These are phyloP conservation scores for Blennius ocellaris DNA, from an alignment of 2,113 vertebrate species.

Conservation along the genomic window DNA sequence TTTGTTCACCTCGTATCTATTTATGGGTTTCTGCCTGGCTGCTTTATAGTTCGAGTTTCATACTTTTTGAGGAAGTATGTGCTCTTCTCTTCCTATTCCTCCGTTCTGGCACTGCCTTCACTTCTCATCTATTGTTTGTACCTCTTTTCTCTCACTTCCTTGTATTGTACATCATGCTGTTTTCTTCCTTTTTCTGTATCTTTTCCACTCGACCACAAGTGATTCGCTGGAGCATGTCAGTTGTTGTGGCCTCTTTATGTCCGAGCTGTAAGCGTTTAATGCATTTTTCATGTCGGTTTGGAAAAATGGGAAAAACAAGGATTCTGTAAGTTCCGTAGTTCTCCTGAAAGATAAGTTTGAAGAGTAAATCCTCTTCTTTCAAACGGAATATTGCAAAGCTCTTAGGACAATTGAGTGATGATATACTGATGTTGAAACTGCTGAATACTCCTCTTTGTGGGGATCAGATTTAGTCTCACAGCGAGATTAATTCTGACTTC, in stretches of 20 bases:
- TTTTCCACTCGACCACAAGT: background rate
- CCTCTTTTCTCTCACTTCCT: conserved; percentile 23
- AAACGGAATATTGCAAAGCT: background rate
- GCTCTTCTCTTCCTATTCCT: conserved; percentile 17
- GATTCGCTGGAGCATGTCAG: background rate
- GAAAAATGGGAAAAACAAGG: background rate
- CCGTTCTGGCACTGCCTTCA: conserved; percentile 5
- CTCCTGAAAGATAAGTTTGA: background rate
- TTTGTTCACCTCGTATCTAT: conserved; percentile 1
- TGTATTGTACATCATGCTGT: background rate
- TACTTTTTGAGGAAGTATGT: background rate
- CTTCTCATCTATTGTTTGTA: conserved; percentile 18
- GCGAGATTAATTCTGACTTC: background rate
- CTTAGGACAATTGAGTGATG: background rate
- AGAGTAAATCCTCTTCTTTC: background rate
- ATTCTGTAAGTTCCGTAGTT: background rate
- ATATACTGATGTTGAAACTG: background rate
- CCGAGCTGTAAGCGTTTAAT: background rate
- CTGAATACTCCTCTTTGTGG: background rate
- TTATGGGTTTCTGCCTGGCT: background rate
- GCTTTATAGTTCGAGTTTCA: too few relatives aligned
- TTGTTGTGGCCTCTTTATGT: background rate
- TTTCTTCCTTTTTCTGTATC: conserved; percentile 36
- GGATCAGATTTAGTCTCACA: background rate
- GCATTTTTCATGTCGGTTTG: conserved; percentile 1